A percentile compares a stretch with the other conserved stretches of the same genome.
Evolutionary conservation across 1,140 invertebrate genomes (phyloP).

Genomic region (Thaumetopoea pityocampa): DNA sequence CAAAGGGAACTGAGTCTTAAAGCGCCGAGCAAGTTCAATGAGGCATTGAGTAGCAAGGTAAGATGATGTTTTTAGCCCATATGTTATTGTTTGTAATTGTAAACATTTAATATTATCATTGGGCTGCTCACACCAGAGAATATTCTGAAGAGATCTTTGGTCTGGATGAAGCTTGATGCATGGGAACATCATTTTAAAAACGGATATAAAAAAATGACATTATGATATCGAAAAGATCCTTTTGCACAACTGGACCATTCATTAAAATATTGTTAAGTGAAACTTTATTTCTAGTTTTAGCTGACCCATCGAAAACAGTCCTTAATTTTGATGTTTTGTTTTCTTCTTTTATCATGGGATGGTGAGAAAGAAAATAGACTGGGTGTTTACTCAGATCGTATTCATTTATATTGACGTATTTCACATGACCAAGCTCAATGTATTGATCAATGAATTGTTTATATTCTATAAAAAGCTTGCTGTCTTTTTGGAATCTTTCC

Average conservation of each 20-base stretch:
- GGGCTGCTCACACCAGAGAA: conserved; percentile 10
- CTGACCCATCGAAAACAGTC: conserved; percentile 17
- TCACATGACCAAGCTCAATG: conserved; percentile 10
- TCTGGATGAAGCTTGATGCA: conserved; percentile 7
- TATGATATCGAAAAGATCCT: conserved; percentile 22
- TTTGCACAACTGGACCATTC: conserved; percentile 22
- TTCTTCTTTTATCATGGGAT: conserved; percentile 13
- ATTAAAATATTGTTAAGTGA: conserved; percentile 19
- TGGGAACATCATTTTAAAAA: conserved; percentile 19
- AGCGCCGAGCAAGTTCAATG: conserved; percentile 1
- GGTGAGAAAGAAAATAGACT: conserved; percentile 20
- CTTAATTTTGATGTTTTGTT: conserved; percentile 15
- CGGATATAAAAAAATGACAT: conserved; percentile 15
- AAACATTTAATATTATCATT: conserved; percentile 9
- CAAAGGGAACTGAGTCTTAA: conserved; percentile 2
- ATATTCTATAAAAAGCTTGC: conserved; percentile 9
- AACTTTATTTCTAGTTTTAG: conserved; percentile 8
- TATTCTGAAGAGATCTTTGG: conserved; percentile 14
- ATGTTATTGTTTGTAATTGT: conserved; percentile 12
- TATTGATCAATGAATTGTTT: conserved; percentile 21
- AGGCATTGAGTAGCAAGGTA: conserved; percentile 16
- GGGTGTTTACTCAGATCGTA: conserved; percentile 9
- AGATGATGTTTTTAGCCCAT: conserved; percentile 12
- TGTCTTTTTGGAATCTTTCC: conserved; percentile 12
- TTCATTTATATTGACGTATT: conserved; percentile 12